phyloP scores from a whole-genome alignment of 2,113 vertebrate species.

The Clupea harengus region DNA sequence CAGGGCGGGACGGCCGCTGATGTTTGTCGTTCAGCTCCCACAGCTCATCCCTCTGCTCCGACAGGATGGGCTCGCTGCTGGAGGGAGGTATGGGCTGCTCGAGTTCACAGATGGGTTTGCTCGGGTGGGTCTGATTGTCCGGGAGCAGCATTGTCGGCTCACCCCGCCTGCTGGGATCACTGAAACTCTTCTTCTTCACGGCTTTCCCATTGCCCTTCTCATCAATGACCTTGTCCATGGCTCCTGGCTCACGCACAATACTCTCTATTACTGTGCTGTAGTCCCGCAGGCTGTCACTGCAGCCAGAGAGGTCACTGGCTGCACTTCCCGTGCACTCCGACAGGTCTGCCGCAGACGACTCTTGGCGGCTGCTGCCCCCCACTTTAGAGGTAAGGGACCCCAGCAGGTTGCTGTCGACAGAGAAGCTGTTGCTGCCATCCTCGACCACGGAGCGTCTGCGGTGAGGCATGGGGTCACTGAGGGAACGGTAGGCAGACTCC shows the following conservation, averaged over 20 bases:
- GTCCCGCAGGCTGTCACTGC: constrained; percentile 82
- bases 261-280: constrained; percentile 89
- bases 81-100: constrained; percentile 86
- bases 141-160: constrained; percentile 63
- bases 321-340: constrained; percentile 81
- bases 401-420: constrained; percentile 91
- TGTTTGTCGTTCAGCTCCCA: constrained; percentile 65
- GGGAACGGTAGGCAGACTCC: constrained; percentile 82
- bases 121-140: constrained; percentile 66
- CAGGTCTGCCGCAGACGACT: constrained; percentile 55
- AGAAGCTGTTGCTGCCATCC: constrained; percentile 80
- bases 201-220: constrained; percentile 85
- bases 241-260: constrained; percentile 86
- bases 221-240: constrained; percentile 83
- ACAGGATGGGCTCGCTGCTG: constrained; percentile 92
- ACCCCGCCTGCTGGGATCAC: constrained; percentile 91
- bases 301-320: constrained; percentile 88
- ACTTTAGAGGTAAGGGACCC: constrained; percentile 82
- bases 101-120: constrained; percentile 83
- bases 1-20: constrained; percentile 31
- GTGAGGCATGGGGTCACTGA: constrained; percentile 97
- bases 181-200: constrained; percentile 95
- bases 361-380: constrained; percentile 72
- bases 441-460: constrained; percentile 74
- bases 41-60: constrained; percentile 69